These are phyloP conservation scores for Sus scrofa DNA, from an alignment of 2,113 vertebrate species.

Conservation along the genomic window T2T-Sscrofa CM000818.6:121590501-121591000, in stretches of 20 bases:
- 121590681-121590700: background rate
- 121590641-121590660: background rate
- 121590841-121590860: background rate
- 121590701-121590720: background rate
- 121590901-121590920: background rate
- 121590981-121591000: background rate
- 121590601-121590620: background rate
- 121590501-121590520: background rate
- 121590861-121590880: background rate
- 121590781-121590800: background rate
- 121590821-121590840: background rate
- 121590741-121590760: background rate
- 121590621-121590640: background rate
- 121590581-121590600: background rate
- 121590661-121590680: background rate
- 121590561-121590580: background rate
- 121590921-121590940: constrained; percentile 22
- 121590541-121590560: background rate
- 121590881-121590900: background rate
- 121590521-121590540: background rate
- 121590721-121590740: background rate
- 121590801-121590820: background rate
- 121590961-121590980: background rate
- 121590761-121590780: background rate
- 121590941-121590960: background rate